phyloP scores from a whole-genome alignment of 1,140 invertebrate species.

The Drosophila leontia region DNA sequence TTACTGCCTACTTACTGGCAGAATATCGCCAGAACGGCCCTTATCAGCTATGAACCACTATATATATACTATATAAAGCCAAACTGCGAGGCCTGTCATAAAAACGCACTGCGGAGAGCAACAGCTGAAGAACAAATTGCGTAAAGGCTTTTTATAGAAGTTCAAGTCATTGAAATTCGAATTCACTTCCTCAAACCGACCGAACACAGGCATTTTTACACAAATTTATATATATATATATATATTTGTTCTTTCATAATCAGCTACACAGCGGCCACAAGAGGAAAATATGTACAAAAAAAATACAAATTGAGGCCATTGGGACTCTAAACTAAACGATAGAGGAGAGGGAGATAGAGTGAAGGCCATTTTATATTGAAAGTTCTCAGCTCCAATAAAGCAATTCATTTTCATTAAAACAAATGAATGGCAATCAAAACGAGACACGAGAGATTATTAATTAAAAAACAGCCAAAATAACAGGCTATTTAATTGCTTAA shows the following conservation, averaged over 20 bases:
- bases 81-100: slow-evolving; percentile 33
- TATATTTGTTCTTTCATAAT: slow-evolving; percentile 47
- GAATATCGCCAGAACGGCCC: slow-evolving; percentile 12
- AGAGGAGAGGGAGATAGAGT: neutral
- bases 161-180: slow-evolving; percentile 75
- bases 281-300: slow-evolving; percentile 17
- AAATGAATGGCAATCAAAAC: slow-evolving; percentile 36
- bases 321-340: slow-evolving; percentile 38
- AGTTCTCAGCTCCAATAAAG: slow-evolving; percentile 21
- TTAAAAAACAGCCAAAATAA: neutral
- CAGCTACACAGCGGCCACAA: slow-evolving; percentile 27
- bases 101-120: slow-evolving; percentile 47
- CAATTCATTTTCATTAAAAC: slow-evolving; percentile 50
- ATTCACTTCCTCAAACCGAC: slow-evolving; percentile 64
- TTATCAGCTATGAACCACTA: slow-evolving; percentile 48
- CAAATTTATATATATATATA: neutral
- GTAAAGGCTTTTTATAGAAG: slow-evolving; percentile 80
- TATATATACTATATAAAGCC: slow-evolving; percentile 39
- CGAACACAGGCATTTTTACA: slow-evolving; percentile 9
- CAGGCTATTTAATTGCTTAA: slow-evolving; percentile 1
- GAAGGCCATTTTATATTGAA: slow-evolving; percentile 2
- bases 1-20: neutral
- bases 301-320: slow-evolving; percentile 39
- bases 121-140: slow-evolving; percentile 65
- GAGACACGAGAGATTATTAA: slow-evolving; percentile 10